phyloP scores from a whole-genome alignment of 23 tunicate genomes.

The Trididemnum clinides region DNA sequence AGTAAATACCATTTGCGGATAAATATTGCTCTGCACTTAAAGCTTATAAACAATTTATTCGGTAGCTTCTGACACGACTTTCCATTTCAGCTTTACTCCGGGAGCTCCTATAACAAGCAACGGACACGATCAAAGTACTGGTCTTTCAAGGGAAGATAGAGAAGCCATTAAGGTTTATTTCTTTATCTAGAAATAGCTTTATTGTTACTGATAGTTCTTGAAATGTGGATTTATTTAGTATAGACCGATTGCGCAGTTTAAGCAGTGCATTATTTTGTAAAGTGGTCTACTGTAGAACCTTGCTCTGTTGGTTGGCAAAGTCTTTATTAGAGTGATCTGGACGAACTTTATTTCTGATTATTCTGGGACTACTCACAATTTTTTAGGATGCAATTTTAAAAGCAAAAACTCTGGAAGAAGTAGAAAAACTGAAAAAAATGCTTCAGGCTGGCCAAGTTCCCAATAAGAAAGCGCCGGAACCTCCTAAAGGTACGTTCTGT shows the following conservation, averaged over 20 bases:
- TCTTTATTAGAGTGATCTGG: neutral
- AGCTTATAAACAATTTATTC: no score
- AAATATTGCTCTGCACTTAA: no score
- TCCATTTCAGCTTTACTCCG: slow-evolving; percentile 66
- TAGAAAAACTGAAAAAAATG: slow-evolving; percentile 71
- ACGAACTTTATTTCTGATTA: neutral
- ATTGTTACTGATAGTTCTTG: no score
- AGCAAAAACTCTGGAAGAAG: slow-evolving; percentile 87
- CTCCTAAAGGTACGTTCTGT: neutral
- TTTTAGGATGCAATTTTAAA: slow-evolving; percentile 83
- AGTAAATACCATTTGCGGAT: no score
- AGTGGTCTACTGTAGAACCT: no score
- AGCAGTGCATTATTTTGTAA: no score
- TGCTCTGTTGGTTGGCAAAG: no score
- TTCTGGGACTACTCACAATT: neutral
- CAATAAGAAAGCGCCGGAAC: slow-evolving; percentile 24
- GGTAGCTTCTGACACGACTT: no score
- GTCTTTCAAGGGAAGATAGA: slow-evolving; percentile 58
- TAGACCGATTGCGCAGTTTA: no score
- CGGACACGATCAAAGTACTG: neutral
- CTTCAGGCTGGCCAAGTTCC: slow-evolving; percentile 94
- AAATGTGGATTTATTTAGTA: no score
- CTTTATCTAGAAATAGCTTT: no score
- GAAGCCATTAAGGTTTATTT: slow-evolving; percentile 81
- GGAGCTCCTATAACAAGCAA: slow-evolving; percentile 60